These are phyloP conservation scores for Norana najaformis DNA, from an alignment of 2,888 invertebrate genomes.

Conservation along the genomic window DNA sequence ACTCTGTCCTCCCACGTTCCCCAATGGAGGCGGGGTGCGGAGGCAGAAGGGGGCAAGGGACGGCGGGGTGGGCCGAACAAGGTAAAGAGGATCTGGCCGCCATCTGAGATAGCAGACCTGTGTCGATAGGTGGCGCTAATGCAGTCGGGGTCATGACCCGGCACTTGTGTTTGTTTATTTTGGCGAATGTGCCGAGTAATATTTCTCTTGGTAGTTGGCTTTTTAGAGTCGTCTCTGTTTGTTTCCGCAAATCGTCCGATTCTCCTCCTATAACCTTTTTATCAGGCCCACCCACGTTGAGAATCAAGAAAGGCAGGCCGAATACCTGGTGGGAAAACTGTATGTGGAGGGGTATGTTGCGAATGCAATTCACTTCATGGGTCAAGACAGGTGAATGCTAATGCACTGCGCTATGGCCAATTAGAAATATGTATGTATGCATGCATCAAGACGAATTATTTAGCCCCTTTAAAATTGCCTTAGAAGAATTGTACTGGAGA, in stretches of 20 bases:
- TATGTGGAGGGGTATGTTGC: neutral
- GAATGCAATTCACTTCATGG: neutral
- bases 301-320: neutral
- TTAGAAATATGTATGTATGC: neutral
- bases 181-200: constrained; percentile 20
- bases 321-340: neutral
- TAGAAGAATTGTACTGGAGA: neutral
- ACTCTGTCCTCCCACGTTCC: neutral
- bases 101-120: constrained; percentile 24
- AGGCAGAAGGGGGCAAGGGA: neutral
- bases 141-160: constrained; percentile 24
- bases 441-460: neutral
- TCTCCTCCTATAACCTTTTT: constrained; percentile 9
- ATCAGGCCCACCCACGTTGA: constrained; percentile 15
- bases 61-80: neutral
- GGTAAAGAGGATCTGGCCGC: neutral
- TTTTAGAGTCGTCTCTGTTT: neutral
- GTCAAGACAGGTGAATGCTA: neutral
- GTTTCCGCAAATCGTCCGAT: constrained; percentile 19
- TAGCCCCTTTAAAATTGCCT: neutral
- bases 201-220: constrained; percentile 8
- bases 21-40: neutral
- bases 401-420: neutral
- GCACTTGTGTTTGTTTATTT: constrained; percentile 26
- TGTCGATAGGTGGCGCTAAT: constrained; percentile 17